Conservation (phyloP, 1,140 invertebrate genomes). For the Brevipalpus yothersi region DNA sequence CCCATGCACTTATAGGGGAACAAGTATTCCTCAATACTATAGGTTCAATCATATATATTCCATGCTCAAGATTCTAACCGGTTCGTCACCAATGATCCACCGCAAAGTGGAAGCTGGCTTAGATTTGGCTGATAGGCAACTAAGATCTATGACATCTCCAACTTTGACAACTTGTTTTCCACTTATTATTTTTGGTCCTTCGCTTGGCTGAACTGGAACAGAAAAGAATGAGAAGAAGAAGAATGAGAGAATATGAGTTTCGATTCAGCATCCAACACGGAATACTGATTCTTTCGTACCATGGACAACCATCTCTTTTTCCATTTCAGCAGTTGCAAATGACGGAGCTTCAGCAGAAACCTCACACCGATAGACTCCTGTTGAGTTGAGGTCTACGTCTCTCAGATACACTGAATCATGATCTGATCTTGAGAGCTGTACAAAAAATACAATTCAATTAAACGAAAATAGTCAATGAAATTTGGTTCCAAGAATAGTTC, state of each 20-base stretch:
- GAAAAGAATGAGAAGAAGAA: background rate
- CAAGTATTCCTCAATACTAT: too few species aligned
- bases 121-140: background rate
- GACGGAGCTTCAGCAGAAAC: slow-evolving; percentile 15
- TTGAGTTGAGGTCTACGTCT: slow-evolving; percentile 13
- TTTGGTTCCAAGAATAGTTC: too few species aligned
- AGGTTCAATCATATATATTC: too few species aligned
- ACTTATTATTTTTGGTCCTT: background rate
- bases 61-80: background rate
- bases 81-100: background rate
- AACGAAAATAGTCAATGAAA: too few species aligned
- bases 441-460: too few species aligned
- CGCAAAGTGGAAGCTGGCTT: background rate
- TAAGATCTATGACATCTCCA: background rate
- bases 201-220: background rate
- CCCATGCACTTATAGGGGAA: too few species aligned
- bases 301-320: slow-evolving; percentile 40
- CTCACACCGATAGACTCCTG: slow-evolving; percentile 16
- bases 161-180: background rate
- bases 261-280: background rate
- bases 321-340: slow-evolving; percentile 46
- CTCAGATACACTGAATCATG: slow-evolving; percentile 14
- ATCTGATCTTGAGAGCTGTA: slow-evolving; percentile 14
- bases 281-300: slow-evolving; percentile 23
- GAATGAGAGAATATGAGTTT: background rate